Base-by-base conservation (phyloP, 2,797 vertebrate species). In the Cheirogaleus major region DNA sequence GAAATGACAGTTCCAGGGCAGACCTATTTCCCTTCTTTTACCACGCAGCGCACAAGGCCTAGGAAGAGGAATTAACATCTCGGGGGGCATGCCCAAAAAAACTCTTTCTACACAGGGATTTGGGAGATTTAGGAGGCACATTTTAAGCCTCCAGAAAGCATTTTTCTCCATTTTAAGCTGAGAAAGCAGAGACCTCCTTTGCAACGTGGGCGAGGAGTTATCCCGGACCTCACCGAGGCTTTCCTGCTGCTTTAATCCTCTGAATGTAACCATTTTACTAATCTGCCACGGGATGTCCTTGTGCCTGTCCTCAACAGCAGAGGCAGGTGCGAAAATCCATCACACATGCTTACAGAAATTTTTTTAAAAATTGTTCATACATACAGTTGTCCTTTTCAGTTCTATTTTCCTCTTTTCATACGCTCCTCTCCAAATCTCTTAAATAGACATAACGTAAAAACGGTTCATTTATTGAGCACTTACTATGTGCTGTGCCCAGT, bases 221-320 rank as follows among this genome's bases (percentile, higher is more conserved):
- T 17, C 72, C 30, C 23, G 25, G 32, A 41, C 25, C 25, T 59
- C 41, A 18, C 2, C 7, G 57, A 27, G 30, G 8, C 4, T 30
- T 72, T 67, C n/a, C 69, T 23, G 8, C 23, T 70, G 89, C n/a
- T 32, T 76, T 80, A 94, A 65, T 72, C 17, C 45, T 88, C 59
- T 55, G 85, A 80, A 75, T 7, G 0, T n/a, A 92, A 65, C 23
- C 30, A 85, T 50, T 48, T 92, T 45, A 82, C 57, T 35, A 32
- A 84, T 20, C 57, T 61, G 35, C 45, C 41, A 22, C 5, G 35
- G 23, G 23, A 52, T 41, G 0, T 25, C 55, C 57, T 30, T 10
- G 3, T 18, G n/a, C 4, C 45, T 18, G 23, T 18, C 65, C 30
- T 75, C 32, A 25, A 43, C 1, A 70, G 65, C 45, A 94, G 89